These are phyloP conservation scores for Drosophila asahinai DNA, from an alignment of 1,140 invertebrate species.

Conservation along the genomic window DNA sequence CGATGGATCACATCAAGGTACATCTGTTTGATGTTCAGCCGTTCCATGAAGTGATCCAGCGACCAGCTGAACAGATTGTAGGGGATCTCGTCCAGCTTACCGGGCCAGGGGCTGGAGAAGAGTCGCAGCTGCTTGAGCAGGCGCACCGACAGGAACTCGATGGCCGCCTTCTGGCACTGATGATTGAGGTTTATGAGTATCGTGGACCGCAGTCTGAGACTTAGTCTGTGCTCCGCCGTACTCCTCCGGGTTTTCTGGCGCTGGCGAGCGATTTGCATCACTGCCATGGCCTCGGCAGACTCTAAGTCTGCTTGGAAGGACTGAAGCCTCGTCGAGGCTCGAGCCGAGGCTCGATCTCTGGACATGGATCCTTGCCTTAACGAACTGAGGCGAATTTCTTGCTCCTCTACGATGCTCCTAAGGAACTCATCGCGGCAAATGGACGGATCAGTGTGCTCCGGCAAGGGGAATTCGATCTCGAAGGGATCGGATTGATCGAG, in stretches of 20 bases:
- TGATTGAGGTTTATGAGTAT: neutral
- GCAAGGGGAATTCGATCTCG: slow-evolving; percentile 42
- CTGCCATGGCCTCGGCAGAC: too few species aligned
- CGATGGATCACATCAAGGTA: slow-evolving; percentile 52
- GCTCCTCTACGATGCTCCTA: neutral
- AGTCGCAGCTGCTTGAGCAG: slow-evolving; percentile 30
- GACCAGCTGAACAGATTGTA: slow-evolving; percentile 57
- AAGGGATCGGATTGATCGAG: too few species aligned
- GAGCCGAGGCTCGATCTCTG: too few species aligned
- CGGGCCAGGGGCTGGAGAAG: slow-evolving; percentile 35
- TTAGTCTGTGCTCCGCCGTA: neutral
- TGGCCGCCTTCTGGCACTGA: slow-evolving; percentile 37
- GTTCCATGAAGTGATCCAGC: slow-evolving; percentile 33
- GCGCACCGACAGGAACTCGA: slow-evolving; percentile 42
- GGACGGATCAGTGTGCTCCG: slow-evolving; percentile 33
- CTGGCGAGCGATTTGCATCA: too few species aligned
- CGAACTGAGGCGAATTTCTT: neutral
- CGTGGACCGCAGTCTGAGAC: fast-evolving
- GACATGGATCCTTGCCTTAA: neutral
- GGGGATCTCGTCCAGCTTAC: slow-evolving; percentile 17
- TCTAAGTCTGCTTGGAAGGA: too few species aligned
- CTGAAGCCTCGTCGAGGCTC: too few species aligned
- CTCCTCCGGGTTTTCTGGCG: too few species aligned
- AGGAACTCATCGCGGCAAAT: slow-evolving; percentile 56
- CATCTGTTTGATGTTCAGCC: slow-evolving; percentile 23